Evolutionary conservation across 1,140 invertebrate species (phyloP).

Genomic region (Drosophila willistoni): DNA sequence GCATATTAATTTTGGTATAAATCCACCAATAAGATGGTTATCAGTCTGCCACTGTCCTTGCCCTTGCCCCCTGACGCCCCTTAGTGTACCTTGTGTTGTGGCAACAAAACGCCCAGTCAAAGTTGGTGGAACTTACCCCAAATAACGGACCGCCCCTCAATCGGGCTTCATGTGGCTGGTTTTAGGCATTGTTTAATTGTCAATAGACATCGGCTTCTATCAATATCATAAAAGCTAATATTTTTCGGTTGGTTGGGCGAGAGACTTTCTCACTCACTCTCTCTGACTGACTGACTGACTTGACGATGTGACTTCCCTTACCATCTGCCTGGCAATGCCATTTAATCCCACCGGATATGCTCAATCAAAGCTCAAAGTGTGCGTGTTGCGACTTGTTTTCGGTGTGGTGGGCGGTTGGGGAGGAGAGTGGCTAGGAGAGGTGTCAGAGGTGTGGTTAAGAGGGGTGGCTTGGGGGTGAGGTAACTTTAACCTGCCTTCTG

Average conservation of each 20-base stretch:
- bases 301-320: conserved; percentile 56
- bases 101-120: conserved; percentile 60
- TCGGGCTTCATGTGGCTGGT: conserved; percentile 21
- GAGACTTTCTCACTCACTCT: conserved; percentile 18
- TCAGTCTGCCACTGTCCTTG: conserved; percentile 31
- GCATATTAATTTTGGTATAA: conserved; percentile 59
- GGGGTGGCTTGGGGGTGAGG: conserved; percentile 19
- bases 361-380: conserved; percentile 82
- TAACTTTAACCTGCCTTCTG: conserved; percentile 58
- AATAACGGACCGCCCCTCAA: conserved; percentile 30
- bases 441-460: conserved; percentile 31
- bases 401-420: background rate
- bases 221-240: conserved; percentile 83
- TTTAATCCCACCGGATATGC: conserved; percentile 82
- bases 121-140: conserved; percentile 51
- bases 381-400: conserved; percentile 33
- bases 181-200: conserved; percentile 80
- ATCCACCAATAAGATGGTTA: conserved; percentile 51
- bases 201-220: conserved; percentile 82
- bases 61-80: background rate
- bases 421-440: background rate
- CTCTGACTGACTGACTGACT: conserved; percentile 24
- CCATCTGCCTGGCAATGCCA: conserved; percentile 54
- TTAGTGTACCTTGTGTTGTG: conserved; percentile 26
- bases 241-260: conserved; percentile 78